Evolutionary conservation across 2,797 vertebrate species (phyloP).

Genomic region (Scleropages formosus): DNA sequence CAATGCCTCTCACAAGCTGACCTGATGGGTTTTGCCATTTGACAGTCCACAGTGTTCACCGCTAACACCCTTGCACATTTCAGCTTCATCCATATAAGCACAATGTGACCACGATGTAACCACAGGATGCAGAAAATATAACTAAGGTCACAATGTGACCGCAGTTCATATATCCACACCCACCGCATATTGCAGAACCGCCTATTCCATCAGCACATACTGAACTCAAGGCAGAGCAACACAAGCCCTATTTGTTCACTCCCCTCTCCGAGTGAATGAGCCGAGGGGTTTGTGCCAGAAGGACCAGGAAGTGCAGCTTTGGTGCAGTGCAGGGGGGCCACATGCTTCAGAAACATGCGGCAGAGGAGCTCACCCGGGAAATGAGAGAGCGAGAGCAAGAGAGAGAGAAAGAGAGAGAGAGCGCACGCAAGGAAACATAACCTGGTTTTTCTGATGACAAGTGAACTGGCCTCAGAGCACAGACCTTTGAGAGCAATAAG

Average conservation of each 20-base stretch:
- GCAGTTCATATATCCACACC: too few species aligned
- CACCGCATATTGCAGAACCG: too few species aligned
- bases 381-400: slow-evolving; percentile 53
- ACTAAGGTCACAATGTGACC: too few species aligned
- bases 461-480: slow-evolving; percentile 34
- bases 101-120: too few species aligned
- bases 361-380: slow-evolving; percentile 63
- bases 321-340: slow-evolving; percentile 39
- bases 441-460: slow-evolving; percentile 62
- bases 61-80: too few species aligned
- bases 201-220: neutral
- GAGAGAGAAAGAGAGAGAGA: slow-evolving; percentile 60
- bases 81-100: too few species aligned
- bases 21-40: slow-evolving; percentile 59
- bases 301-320: slow-evolving; percentile 33
- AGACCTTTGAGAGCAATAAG: slow-evolving; percentile 50
- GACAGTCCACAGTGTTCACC: slow-evolving; percentile 41
- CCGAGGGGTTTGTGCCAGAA: neutral
- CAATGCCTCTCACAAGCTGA: slow-evolving; percentile 42
- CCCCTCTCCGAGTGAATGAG: neutral
- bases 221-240: neutral
- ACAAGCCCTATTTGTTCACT: neutral
- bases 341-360: slow-evolving; percentile 53
- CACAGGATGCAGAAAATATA: too few species aligned
- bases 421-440: slow-evolving; percentile 56